Conservation (phyloP, 2,797 vertebrate genomes). For the Sebastes iracundus region DNA sequence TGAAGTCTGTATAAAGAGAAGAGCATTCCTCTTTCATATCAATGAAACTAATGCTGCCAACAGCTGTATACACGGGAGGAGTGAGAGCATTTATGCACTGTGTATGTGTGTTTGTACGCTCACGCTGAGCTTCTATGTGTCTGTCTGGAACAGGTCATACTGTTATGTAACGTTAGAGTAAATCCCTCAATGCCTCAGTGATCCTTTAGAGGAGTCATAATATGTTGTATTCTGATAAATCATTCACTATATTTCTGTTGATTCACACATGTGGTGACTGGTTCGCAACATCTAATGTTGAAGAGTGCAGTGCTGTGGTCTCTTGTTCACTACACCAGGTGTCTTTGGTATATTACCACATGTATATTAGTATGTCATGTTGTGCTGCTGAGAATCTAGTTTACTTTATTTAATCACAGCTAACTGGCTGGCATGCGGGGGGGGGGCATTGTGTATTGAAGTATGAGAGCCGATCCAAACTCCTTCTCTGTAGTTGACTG, state of each 20-base stretch:
- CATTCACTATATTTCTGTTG: background rate
- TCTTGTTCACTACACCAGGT: background rate
- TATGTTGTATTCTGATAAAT: background rate
- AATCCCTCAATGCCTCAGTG: background rate
- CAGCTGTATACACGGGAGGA: background rate
- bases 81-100: background rate
- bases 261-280: background rate
- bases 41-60: slow-evolving; percentile 32
- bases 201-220: background rate
- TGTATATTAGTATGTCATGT: background rate
- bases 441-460: background rate
- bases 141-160: background rate
- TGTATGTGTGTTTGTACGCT: background rate
- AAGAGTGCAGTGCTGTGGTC: background rate
- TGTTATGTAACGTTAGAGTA: background rate
- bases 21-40: slow-evolving; percentile 6
- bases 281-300: background rate
- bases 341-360: background rate
- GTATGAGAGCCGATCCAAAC: background rate
- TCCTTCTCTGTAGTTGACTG: background rate
- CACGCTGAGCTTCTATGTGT: background rate
- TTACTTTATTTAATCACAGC: background rate
- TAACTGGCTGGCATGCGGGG: background rate
- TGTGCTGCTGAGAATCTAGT: background rate
- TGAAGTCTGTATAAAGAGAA: background rate